Base-by-base conservation (phyloP, 2,113 vertebrate genomes). In the Formicarius rufipectus region DNA sequence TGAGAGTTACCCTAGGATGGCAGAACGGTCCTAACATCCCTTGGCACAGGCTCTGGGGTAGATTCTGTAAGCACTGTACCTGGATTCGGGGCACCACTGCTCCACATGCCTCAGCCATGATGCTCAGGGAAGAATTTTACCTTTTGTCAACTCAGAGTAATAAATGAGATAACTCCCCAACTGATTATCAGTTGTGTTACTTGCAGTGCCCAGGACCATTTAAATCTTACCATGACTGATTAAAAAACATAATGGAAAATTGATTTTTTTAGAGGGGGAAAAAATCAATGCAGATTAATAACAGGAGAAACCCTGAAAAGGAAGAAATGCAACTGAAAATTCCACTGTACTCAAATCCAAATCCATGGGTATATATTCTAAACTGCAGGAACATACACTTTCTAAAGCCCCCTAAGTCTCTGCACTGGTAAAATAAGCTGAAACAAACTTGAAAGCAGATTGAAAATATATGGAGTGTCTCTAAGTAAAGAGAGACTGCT, bases 201-300 rank as follows among this genome's bases (percentile, higher is more conserved):
- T 92, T 92, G 78, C 82, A 69, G 2, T 82, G 28, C 45, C 56
- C 28, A 80, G 73, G 16, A 73, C 49, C 94, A 64, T 87, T 96
- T 94, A 93, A 91, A 67, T 91, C 90, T 66, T 92, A 45, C 77
- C 67, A 64, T 87, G 90, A 93, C 89, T 96, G 84, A 96, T 97
- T 97, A 97, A 96, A 94, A 97, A 96, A 93, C n/a, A 90, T 96
- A 97, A 98, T 96, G 93, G 94, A 97, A 97, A 94, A 98, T 97
- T 96, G 97, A 98, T 98, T 96, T 95, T 87, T 66, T 93, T 89
- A 89, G 84, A 74, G 80, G 82, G 30, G 28, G 7, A 55, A 72
- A 55, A 72, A 79, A 97, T 98, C 96, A 96, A 97, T 97, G 95
- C 89, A 96, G 85, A 96, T 95, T 96, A 97, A 97, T 80, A 92